A percentile compares a stretch with the other conserved stretches of the same genome.
phyloP scores from a whole-genome alignment of 2,113 vertebrate genomes.

The Upupa epops region DNA sequence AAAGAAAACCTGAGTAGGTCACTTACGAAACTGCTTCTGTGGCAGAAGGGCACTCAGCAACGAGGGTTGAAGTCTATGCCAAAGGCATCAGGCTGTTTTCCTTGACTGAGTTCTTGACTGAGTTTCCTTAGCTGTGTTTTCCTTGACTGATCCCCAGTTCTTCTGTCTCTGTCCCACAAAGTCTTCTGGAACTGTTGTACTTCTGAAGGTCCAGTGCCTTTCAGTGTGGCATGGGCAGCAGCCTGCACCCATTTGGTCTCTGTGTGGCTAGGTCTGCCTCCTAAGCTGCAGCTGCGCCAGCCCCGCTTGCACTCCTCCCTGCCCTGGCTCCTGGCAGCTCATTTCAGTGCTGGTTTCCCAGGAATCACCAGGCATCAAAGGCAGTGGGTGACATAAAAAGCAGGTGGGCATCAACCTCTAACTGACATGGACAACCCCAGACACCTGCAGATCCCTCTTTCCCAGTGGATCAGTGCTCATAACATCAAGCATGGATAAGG shows the following conservation, averaged over 20 bases:
- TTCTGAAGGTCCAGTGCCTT: background rate
- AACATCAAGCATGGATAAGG: background rate
- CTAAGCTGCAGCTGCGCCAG: accelerated
- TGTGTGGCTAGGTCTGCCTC: background rate
- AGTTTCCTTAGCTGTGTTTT: no score
- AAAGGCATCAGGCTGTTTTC: background rate
- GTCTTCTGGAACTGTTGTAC: background rate
- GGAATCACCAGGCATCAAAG: background rate
- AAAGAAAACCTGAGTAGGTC: background rate
- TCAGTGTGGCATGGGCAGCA: background rate
- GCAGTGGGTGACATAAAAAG: background rate
- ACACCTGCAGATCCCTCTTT: background rate
- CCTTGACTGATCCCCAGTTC: accelerated
- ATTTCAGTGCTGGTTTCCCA: background rate
- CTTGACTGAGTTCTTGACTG: no score
- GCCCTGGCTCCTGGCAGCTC: background rate
- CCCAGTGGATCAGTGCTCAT: background rate
- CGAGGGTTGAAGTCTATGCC: background rate
- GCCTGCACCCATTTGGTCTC: background rate
- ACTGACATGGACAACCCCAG: background rate
- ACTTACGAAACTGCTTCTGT: background rate
- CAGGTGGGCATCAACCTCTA: background rate
- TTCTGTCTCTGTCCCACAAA: background rate
- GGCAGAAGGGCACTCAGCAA: background rate
- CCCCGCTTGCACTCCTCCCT: accelerated